phyloP scores from a whole-genome alignment of 2,888 invertebrate genomes.

The Tupiocoris notatus region DNA sequence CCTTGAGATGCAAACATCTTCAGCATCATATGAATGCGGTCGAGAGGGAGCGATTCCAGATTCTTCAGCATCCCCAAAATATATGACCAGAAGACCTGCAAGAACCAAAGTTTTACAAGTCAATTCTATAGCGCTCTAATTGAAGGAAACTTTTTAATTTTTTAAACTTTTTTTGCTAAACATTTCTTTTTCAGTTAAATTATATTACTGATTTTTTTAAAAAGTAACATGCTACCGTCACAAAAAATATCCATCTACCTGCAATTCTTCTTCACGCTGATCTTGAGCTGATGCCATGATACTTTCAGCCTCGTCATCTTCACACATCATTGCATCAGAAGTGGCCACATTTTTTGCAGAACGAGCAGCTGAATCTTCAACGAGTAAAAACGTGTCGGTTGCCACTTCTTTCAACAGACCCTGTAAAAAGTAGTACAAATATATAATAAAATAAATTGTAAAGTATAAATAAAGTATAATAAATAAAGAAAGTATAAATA shows the following conservation, averaged over 20 bases:
- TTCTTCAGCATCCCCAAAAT: slow-evolving; percentile 96
- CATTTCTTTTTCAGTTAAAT: too few relatives aligned
- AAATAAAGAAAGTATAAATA: too few relatives aligned
- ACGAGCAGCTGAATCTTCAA: slow-evolving; percentile 63
- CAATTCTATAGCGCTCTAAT: too few relatives aligned
- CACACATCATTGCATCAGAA: slow-evolving; percentile 64
- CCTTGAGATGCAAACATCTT: slow-evolving; percentile 96
- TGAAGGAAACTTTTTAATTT: too few relatives aligned
- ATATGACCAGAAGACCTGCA: slow-evolving; percentile 87
- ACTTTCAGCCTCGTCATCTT: slow-evolving; percentile 89
- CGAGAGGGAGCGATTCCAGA: slow-evolving; percentile 84
- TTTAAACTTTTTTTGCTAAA: too few relatives aligned
- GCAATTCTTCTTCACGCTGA: slow-evolving; percentile 89
- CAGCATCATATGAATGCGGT: slow-evolving; percentile 92
- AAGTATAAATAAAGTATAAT: too few relatives aligned
- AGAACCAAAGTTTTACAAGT: too few relatives aligned
- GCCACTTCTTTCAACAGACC: slow-evolving; percentile 76
- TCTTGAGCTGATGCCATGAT: slow-evolving; percentile 93
- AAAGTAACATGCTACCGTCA: too few relatives aligned
- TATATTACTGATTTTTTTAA: too few relatives aligned
- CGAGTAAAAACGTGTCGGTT: slow-evolving; percentile 70
- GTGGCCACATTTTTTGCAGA: slow-evolving; percentile 59
- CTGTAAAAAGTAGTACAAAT: too few relatives aligned
- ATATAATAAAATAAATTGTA: too few relatives aligned
- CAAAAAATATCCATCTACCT: slow-evolving; percentile 58